Base-by-base conservation (phyloP, 2,113 vertebrate genomes). In the Coryphaenoides rupestris region DNA sequence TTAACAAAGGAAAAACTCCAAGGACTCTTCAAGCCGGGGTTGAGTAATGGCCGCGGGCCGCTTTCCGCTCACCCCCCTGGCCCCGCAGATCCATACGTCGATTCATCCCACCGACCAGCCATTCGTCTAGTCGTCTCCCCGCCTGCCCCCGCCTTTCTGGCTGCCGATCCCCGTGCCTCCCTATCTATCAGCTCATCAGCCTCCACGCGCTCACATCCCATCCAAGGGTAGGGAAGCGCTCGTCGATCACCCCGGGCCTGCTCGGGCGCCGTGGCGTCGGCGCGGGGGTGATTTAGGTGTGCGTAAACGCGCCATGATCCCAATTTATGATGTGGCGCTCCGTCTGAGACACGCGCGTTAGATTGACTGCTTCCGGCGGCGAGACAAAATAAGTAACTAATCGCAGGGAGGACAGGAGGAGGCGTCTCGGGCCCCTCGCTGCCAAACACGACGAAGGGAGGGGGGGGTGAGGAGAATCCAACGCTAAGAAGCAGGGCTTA, bases 51-150 rank as follows among this genome's bases (percentile, higher is more conserved):
- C 65, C 0, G 1, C 23, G 55, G 60, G 52, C 24, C 45, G 0
- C 63, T 50, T 82, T 69, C 67, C 45, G 45, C 55, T 86, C 79
- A 82, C 80, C 70, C n/a, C n/a, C 65, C 73, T 66, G 61, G 46
- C 56, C 7, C 26, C 60, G 5, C 23, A 58, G 56, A 75, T 74
- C 64, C 15, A 73, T 65, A 72, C 67, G 69, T 78, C 70, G 45
- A 58, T 65, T 65, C 33, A 57, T 67, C 66, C 58, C 47, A 55
- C 60, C 60, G 17, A 58, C 55, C 58, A 61, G 16, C 55, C 16
- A 21, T 49, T n/a, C 47, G 58, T 74, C 52, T 66, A 62, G 67
- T 65, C 65, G 66, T 69, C 33, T 40, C 54, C 62, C 57, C 65
- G 60, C 21, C 6, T 12, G 24, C 21, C 49, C 15, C 66, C 24